A percentile compares a stretch with the other conserved stretches of the same genome.
These are phyloP conservation scores for Melolontha melolontha DNA, from an alignment of 2,888 invertebrate genomes.

Conservation along the genomic window DNA sequence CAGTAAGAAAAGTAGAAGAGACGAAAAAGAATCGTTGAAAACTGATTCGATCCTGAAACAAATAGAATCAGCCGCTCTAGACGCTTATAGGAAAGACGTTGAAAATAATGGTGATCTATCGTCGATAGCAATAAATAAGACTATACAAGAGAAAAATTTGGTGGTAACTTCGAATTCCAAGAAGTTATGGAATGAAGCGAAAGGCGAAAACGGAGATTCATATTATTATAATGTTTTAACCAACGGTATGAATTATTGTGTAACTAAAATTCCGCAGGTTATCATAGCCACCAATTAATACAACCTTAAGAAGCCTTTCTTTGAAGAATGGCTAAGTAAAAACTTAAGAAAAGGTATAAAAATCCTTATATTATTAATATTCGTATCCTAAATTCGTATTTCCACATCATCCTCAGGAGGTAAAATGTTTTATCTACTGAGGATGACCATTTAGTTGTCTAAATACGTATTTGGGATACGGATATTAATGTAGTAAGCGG, in stretches of 20 bases:
- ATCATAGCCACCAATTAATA: too few relatives aligned
- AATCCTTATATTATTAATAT: neutral
- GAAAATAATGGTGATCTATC: slow-evolving; percentile 75
- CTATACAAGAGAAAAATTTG: slow-evolving; percentile 58
- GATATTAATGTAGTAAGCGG: too few relatives aligned
- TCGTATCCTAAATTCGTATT: too few relatives aligned
- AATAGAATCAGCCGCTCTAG: slow-evolving; percentile 93
- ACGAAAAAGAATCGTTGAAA: slow-evolving; percentile 82
- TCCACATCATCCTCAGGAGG: too few relatives aligned
- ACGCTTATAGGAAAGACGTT: slow-evolving; percentile 88
- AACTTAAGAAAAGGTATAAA: too few relatives aligned
- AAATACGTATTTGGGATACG: too few relatives aligned
- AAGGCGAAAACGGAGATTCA: slow-evolving; percentile 79
- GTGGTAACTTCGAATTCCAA: slow-evolving; percentile 55
- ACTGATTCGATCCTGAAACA: slow-evolving; percentile 83
- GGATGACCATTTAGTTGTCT: too few relatives aligned
- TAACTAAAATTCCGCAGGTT: neutral
- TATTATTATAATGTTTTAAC: slow-evolving; percentile 91
- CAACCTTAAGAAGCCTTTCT: too few relatives aligned
- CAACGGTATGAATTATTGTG: slow-evolving; percentile 70
- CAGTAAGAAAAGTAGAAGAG: slow-evolving; percentile 84
- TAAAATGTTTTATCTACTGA: too few relatives aligned
- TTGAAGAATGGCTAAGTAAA: too few relatives aligned
- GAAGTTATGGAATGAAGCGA: slow-evolving; percentile 83
- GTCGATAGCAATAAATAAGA: slow-evolving; percentile 67